These are phyloP conservation scores for Micromussa lordhowensis DNA, from an alignment of 92 coral and sea anemone genomes.

Conservation along the genomic window DNA sequence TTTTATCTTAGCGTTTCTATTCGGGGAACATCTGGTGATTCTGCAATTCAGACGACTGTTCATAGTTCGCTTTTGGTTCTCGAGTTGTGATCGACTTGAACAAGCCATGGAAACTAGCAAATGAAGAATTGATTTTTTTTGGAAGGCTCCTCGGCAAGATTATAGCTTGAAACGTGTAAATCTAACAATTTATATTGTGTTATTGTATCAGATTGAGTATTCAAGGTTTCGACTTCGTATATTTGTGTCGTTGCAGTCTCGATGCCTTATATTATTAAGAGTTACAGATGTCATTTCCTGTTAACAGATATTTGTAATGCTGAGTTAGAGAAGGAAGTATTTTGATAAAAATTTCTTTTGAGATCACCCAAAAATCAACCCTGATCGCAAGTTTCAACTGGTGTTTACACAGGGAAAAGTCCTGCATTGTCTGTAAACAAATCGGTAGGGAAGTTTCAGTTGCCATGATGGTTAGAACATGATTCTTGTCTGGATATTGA, in stretches of 20 bases:
- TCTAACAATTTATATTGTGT: background rate
- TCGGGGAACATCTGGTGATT: background rate
- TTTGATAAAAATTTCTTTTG: background rate
- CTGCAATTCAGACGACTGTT: background rate
- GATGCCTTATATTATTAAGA: slow-evolving; percentile 9
- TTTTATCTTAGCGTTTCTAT: background rate
- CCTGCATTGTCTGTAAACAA: slow-evolving; percentile 19
- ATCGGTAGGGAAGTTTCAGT: slow-evolving; percentile 4
- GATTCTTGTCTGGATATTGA: background rate
- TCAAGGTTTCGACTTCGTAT: background rate
- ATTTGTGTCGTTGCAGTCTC: background rate
- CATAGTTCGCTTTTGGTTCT: background rate
- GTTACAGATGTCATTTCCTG: background rate
- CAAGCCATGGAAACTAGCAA: background rate
- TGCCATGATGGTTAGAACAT: background rate
- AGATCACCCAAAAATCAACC: background rate
- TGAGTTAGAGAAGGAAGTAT: background rate
- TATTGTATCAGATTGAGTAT: background rate
- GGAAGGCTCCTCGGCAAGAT: background rate
- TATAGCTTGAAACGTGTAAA: background rate
- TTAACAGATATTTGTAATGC: background rate
- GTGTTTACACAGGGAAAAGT: slow-evolving; percentile 3
- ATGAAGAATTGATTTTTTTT: background rate
- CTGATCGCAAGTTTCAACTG: background rate
- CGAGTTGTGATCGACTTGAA: background rate